These are phyloP conservation scores for Ariopsis seemanni DNA, from an alignment of 2,113 vertebrate genomes.

Conservation along the genomic window DNA sequence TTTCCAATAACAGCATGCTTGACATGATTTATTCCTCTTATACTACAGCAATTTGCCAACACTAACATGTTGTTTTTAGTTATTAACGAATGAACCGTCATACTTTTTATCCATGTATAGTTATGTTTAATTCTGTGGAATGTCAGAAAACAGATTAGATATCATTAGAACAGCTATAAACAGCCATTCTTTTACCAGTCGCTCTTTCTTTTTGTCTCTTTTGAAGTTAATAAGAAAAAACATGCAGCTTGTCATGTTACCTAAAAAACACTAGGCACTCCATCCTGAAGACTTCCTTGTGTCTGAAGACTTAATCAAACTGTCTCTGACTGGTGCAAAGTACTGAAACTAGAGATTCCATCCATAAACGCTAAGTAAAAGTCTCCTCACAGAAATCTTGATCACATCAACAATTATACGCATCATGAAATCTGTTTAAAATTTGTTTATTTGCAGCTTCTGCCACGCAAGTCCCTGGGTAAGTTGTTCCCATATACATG, in stretches of 20 bases:
- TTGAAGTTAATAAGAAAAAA: not conserved
- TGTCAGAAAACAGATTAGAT: not conserved
- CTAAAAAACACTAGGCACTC: not conserved
- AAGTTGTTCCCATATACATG: not conserved
- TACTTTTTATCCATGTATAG: not conserved
- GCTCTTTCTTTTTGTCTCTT: not conserved
- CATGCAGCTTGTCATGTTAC: not conserved
- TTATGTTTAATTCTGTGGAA: not conserved
- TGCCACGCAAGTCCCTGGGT: too few relatives aligned
- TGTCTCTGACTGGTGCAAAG: not conserved
- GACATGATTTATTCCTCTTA: constrained; percentile 3
- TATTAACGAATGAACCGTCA: not conserved
- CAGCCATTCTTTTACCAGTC: not conserved
- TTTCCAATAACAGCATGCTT: not conserved
- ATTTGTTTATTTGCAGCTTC: not conserved
- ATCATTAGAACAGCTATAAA: not conserved
- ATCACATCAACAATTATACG: not conserved
- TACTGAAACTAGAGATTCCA: not conserved
- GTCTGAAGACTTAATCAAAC: not conserved
- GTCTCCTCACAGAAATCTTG: not conserved
- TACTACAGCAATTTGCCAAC: not conserved
- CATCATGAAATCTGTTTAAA: not conserved
- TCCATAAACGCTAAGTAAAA: not conserved
- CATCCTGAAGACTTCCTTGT: not conserved
- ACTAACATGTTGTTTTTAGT: not conserved